Base-by-base conservation (phyloP, 2,113 vertebrate genomes). In the Lepus americanus region DNA sequence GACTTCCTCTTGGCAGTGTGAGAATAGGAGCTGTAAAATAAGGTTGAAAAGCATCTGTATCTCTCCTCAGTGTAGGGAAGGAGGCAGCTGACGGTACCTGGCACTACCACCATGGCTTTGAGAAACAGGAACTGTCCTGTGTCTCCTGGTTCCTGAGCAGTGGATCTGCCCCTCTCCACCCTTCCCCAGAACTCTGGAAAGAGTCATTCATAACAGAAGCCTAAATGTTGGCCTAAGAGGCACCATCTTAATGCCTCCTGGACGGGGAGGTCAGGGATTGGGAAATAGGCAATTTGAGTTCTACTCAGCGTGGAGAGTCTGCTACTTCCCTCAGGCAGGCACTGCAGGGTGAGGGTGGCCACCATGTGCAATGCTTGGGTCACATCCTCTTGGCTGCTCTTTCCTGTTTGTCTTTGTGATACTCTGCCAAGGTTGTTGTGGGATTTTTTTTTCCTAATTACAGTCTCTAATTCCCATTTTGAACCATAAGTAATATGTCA, bases 21-120 rank as follows among this genome's bases (percentile, higher is more conserved):
- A 82, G 20, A 89, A 87, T 49, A 78, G 64, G 20, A 81, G 20
- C 39, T 69, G 63, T 31, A 73, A 92, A 84, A 79, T 27, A 87
- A n/a, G 91, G 12, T 7, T 83, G 29, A 53, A 86, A 84, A 84
- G 33, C 14, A 77, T 64, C 36, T 39, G 1, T 27, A 10, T 22
- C 19, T 82, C 44, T 90, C 36, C 29, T 69, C 25, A 78, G 3
- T 13, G 13, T n/a, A 13, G 1, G 9, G 23, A 27, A 69, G 23
- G 23, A 31, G 82, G 73, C 53, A 55, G 36, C 73, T 25, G 31
- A 29, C 16, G 3, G 20, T 27, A 20, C 72, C 77, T 10, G 9
- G 51, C 27, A 36, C 39, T 66, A 53, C 53, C 61, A 61, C 1
- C 36, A n/a, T 25, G 53, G 33, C 69, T 86, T 4, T 72, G 66